A percentile compares a stretch with the other conserved stretches of the same genome.
These are phyloP conservation scores for Anthophora plumipes DNA, from an alignment of 2,888 invertebrate species.

Conservation along the genomic window DNA sequence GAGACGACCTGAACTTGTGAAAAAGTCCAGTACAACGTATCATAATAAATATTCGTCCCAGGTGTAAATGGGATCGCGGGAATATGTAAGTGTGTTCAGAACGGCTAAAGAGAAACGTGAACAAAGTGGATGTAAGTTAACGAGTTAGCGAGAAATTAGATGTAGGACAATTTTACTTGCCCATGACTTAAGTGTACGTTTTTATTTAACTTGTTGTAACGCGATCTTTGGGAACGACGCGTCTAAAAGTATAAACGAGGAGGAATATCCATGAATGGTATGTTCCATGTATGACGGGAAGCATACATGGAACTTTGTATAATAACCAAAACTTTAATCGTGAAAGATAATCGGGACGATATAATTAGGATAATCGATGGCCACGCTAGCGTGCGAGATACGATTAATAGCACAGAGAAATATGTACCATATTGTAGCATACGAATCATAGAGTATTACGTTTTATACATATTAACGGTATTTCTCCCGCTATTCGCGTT, in stretches of 20 bases:
- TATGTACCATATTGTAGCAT: constrained; percentile 55
- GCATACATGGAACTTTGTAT: not conserved
- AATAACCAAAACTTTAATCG: not conserved
- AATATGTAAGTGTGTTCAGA: constrained; percentile 67
- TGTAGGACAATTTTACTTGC: constrained; percentile 82
- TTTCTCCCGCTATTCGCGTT: constrained; percentile 16
- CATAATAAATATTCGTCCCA: constrained; percentile 47
- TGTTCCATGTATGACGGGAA: not conserved
- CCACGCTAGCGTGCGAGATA: constrained; percentile 10
- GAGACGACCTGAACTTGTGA: constrained; percentile 31
- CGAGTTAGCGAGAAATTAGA: constrained; percentile 76
- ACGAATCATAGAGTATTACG: constrained; percentile 35
- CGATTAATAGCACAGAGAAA: constrained; percentile 13
- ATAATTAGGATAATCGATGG: not conserved
- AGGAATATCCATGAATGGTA: not conserved
- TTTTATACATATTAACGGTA: constrained; percentile 40
- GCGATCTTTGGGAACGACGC: constrained; percentile 13
- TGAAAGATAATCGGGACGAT: not conserved
- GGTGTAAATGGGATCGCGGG: constrained; percentile 75
- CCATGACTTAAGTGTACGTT: constrained; percentile 81
- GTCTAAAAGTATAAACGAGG: not conserved
- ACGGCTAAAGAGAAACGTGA: too few relatives aligned
- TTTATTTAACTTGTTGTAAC: constrained; percentile 78
- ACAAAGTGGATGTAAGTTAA: constrained; percentile 69
- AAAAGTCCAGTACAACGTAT: not conserved